Percentiles rank a stretch among this genome's conserved stretches.
Conservation (phyloP, 37 sponge, comb jelly and placozoan species). For the Cladorhizidae sp. region DNA sequence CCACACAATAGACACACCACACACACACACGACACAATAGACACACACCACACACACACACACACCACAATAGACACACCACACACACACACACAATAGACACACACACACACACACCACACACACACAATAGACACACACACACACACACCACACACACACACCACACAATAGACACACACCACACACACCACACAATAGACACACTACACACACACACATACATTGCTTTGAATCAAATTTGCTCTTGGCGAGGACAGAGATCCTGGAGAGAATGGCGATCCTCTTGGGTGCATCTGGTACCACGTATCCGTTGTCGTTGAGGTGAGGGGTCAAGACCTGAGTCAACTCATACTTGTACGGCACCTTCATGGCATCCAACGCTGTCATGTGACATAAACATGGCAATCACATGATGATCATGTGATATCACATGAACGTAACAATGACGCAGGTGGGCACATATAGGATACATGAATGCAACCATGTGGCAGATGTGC, state of each 20-base stretch:
- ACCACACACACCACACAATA: background rate
- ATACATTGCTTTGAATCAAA: background rate
- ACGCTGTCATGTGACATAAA: background rate
- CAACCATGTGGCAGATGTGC: background rate
- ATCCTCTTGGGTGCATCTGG: background rate
- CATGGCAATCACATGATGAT: no score
- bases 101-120: no score
- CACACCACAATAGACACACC: no score
- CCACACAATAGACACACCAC: no score
- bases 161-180: background rate
- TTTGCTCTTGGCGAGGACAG: conserved; percentile 10
- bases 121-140: background rate
- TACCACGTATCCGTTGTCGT: background rate
- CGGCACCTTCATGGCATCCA: conserved; percentile 25
- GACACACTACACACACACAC: background rate
- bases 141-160: background rate
- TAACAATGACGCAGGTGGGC: background rate
- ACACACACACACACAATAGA: no score
- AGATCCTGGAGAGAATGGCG: conserved; percentile 5
- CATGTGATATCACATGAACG: no score
- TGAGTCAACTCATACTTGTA: conserved; percentile 14
- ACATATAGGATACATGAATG: background rate
- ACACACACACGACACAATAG: no score
- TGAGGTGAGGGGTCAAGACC: background rate
- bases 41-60: no score